A percentile compares a stretch with the other conserved stretches of the same genome.
These are phyloP conservation scores for Thecophora atra DNA, from an alignment of 2,888 invertebrate species.

Conservation along the genomic window DNA sequence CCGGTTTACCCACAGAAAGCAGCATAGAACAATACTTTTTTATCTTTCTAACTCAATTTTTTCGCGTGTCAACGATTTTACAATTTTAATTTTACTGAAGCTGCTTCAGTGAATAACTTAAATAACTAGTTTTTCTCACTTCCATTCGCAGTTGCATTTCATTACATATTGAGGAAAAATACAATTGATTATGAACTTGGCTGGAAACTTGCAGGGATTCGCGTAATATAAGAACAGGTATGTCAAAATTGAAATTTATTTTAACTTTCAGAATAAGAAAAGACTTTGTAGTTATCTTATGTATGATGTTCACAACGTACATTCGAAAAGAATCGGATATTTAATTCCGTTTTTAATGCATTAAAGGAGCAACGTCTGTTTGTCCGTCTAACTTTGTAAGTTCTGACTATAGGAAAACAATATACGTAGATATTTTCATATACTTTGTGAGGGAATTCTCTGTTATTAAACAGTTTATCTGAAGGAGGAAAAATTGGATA, in stretches of 20 bases:
- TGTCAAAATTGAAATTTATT: slow-evolving; percentile 10
- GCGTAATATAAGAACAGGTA: slow-evolving; percentile 20
- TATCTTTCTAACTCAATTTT: background rate
- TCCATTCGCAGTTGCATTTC: slow-evolving; percentile 9
- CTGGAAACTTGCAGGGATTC: slow-evolving; percentile 19
- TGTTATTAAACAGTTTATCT: too few species aligned
- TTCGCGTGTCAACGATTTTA: slow-evolving; percentile 11
- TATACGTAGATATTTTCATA: too few species aligned
- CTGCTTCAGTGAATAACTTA: background rate
- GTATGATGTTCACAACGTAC: too few species aligned
- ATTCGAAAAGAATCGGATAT: too few species aligned
- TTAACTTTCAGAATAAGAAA: background rate
- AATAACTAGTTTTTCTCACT: slow-evolving; percentile 10
- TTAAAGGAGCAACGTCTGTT: too few species aligned
- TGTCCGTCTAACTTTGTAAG: too few species aligned
- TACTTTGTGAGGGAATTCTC: too few species aligned
- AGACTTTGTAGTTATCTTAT: background rate
- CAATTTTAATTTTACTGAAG: slow-evolving; percentile 2
- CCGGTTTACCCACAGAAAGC: background rate
- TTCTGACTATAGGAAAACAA: too few species aligned
- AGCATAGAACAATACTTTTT: background rate
- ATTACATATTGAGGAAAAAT: slow-evolving; percentile 3
- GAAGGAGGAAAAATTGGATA: too few species aligned
- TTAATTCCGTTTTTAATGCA: too few species aligned
- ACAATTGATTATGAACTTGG: background rate